Percentiles rank a stretch among this genome's conserved stretches.
These are phyloP conservation scores for Odontamblyopus lacepedii DNA, from an alignment of 2,797 vertebrate species.

Conservation along the genomic window DNA sequence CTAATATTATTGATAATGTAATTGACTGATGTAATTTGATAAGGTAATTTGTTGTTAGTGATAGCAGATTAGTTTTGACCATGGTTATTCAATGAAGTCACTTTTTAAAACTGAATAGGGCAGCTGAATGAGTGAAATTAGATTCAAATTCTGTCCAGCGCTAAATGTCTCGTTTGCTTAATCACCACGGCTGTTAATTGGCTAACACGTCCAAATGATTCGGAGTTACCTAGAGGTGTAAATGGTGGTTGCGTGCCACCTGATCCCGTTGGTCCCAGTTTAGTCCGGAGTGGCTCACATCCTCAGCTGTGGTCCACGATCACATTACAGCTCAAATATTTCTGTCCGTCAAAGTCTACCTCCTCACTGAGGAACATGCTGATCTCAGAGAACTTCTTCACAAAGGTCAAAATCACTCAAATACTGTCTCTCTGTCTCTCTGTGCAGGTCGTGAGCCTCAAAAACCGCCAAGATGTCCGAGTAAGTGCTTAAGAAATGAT, in stretches of 20 bases:
- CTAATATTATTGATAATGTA: background rate
- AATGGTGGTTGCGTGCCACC: conserved; percentile 14
- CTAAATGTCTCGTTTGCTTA: background rate
- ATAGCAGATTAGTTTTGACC: background rate
- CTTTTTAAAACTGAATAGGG: background rate
- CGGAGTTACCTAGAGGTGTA: conserved; percentile 1
- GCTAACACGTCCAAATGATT: background rate
- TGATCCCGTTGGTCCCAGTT: conserved; percentile 52
- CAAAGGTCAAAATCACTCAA: conserved; percentile 6
- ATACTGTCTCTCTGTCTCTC: background rate
- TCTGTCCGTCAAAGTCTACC: conserved; percentile 16
- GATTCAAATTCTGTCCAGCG: background rate
- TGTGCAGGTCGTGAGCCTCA: conserved; percentile 54
- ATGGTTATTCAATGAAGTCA: background rate
- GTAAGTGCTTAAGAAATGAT: conserved; percentile 59
- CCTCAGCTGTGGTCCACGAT: conserved; percentile 63
- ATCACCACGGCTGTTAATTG: background rate
- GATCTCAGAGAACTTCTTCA: conserved; percentile 40
- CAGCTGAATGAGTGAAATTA: background rate
- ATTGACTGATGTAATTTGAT: too few relatives aligned
- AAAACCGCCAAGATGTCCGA: conserved; percentile 71
- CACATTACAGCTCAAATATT: conserved; percentile 48
- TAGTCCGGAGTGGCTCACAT: conserved; percentile 53
- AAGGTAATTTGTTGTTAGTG: background rate
- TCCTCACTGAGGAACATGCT: conserved; percentile 44